Conservation (phyloP, 1,140 invertebrate species). For the Neodiprion lecontei region DNA sequence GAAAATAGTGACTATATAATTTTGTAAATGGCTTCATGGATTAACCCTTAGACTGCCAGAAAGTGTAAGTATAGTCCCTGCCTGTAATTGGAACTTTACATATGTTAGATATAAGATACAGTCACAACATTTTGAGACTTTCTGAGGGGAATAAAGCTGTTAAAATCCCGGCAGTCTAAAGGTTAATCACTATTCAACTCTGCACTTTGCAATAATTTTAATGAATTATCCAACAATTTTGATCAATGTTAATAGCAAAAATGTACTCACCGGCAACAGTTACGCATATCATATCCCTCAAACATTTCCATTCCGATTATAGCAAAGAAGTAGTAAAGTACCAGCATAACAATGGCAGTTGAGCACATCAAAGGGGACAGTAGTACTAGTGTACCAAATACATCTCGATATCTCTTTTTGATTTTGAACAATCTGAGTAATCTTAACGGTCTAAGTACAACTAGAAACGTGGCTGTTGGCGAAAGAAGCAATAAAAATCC, state of each 20-base stretch:
- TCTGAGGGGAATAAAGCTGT: too few relatives aligned
- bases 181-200: neutral
- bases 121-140: too few relatives aligned
- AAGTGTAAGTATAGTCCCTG: neutral
- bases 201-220: too few relatives aligned
- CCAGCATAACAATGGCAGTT: constrained; percentile 81
- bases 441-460: constrained; percentile 75
- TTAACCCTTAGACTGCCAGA: constrained; percentile 9
- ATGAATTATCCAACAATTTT: too few relatives aligned
- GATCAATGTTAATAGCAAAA: neutral
- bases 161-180: too few relatives aligned
- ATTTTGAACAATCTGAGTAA: constrained; percentile 78
- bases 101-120: too few relatives aligned
- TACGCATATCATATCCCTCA: constrained; percentile 75
- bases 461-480: constrained; percentile 74
- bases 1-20: constrained; percentile 20
- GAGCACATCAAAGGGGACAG: constrained; percentile 79
- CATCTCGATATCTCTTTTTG: constrained; percentile 87
- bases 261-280: constrained; percentile 83
- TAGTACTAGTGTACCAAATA: constrained; percentile 88
- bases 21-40: neutral
- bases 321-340: constrained; percentile 91
- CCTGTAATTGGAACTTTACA: neutral
- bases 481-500: constrained; percentile 71
- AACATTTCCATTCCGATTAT: constrained; percentile 93